Percentiles rank a stretch among this genome's conserved stretches.
These are phyloP conservation scores for Rhabdornis inornatus DNA, from an alignment of 2,113 vertebrate species.

Conservation along the genomic window DNA sequence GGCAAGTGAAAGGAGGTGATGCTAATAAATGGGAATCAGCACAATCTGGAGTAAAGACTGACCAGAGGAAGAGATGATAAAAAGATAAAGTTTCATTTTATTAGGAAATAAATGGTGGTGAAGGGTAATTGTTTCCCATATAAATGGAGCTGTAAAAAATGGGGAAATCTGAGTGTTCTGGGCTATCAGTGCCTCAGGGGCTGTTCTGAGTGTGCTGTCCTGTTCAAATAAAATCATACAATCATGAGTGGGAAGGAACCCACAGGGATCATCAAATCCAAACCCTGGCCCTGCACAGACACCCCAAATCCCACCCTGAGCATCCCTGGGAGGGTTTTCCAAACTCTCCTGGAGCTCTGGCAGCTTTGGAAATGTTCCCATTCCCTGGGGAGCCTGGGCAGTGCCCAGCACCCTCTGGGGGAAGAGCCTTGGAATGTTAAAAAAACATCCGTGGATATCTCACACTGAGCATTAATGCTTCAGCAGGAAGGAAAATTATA, in stretches of 20 bases:
- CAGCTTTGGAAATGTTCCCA: not conserved
- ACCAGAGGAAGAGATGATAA: not conserved
- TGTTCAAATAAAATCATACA: not conserved
- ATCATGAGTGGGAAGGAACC: not conserved
- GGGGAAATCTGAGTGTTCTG: not conserved
- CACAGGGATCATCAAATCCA: not conserved
- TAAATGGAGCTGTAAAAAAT: not conserved
- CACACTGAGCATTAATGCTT: not conserved
- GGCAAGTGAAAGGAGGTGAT: not conserved
- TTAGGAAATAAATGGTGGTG: not conserved
- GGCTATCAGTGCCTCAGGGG: not conserved
- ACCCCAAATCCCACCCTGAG: not conserved
- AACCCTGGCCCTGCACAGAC: accelerated
- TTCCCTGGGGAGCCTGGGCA: not conserved
- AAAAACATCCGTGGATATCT: not conserved
- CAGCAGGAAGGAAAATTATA: not conserved
- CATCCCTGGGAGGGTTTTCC: not conserved
- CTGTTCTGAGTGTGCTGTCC: not conserved
- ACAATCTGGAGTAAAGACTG: not conserved
- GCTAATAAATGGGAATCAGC: not conserved
- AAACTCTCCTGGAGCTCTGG: not conserved
- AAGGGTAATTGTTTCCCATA: not conserved
- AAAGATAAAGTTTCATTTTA: not conserved
- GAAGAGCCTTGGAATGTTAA: not conserved
- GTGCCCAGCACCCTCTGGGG: not conserved